Percentiles rank a stretch among this genome's conserved stretches.
phyloP scores from a whole-genome alignment of 1,140 invertebrate species.

The Oedothorax gibbosus region DNA sequence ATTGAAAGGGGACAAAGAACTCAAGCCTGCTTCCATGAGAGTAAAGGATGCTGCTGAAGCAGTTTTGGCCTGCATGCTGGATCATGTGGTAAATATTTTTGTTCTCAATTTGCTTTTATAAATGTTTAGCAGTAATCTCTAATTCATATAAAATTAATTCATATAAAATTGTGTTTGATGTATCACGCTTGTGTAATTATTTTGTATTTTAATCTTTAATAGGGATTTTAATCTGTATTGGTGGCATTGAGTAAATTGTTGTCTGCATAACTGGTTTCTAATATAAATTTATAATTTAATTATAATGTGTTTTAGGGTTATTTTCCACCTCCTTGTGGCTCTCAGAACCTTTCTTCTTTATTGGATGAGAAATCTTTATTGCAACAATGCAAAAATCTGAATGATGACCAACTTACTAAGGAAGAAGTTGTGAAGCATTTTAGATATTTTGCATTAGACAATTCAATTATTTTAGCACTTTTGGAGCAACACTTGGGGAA shows the following conservation, averaged over 20 bases:
- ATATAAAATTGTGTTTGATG: too few relatives aligned
- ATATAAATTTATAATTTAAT: too few relatives aligned
- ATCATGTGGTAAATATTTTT: conserved; percentile 73
- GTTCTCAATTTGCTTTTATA: neutral
- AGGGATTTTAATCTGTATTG: too few relatives aligned
- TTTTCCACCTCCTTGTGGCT: conserved; percentile 86
- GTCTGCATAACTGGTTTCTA: too few relatives aligned
- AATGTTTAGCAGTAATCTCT: neutral
- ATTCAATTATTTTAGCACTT: conserved; percentile 87
- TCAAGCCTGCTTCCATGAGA: conserved; percentile 95
- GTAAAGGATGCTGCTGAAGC: conserved; percentile 96
- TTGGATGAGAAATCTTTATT: conserved; percentile 77
- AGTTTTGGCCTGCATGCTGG: conserved; percentile 88
- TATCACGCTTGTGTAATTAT: too few relatives aligned
- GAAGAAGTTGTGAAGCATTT: conserved; percentile 77
- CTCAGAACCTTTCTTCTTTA: conserved; percentile 84
- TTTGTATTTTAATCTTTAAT: too few relatives aligned
- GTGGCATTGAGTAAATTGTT: too few relatives aligned
- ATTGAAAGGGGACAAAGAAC: conserved; percentile 95
- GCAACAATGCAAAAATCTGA: conserved; percentile 78
- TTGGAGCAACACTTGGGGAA: conserved; percentile 86
- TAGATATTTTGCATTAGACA: conserved; percentile 91
- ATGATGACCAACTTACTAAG: conserved; percentile 70
- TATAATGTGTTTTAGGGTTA: conserved; percentile 71
- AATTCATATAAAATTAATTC: neutral